A percentile compares a stretch with the other conserved stretches of the same genome.
These are phyloP conservation scores for Pelmatolapia mariae DNA, from an alignment of 2,113 vertebrate genomes.

Conservation along the genomic window DNA sequence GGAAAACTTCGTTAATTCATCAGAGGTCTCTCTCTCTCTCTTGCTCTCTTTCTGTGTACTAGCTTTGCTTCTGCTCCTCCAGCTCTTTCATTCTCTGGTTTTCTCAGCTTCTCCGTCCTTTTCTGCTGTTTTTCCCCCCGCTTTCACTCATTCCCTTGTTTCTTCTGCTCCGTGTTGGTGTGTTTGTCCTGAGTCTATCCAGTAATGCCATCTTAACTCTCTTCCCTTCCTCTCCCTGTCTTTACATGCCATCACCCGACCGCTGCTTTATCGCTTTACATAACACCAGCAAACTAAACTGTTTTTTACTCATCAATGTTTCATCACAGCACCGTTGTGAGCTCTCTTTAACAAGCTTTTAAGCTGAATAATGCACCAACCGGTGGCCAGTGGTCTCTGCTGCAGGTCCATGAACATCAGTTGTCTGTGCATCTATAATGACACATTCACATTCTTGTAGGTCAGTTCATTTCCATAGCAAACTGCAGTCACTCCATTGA, in stretches of 20 bases:
- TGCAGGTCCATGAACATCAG: not conserved
- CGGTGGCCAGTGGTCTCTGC: not conserved
- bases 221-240: not conserved
- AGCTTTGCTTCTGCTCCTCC: not conserved
- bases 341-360: constrained; percentile 58
- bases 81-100: not conserved
- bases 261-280: constrained; percentile 47
- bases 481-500: not conserved
- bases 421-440: not conserved
- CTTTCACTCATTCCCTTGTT: not conserved
- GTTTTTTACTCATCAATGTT: constrained; percentile 56
- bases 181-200: not conserved
- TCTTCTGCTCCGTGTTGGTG: not conserved
- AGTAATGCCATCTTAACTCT: not conserved
- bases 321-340: constrained; percentile 21
- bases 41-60: not conserved
- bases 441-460: not conserved
- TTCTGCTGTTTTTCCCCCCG: not conserved
- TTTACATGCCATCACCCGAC: not conserved
- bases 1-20: constrained; percentile 16
- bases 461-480: not conserved
- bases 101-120: not conserved
- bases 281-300: constrained; percentile 43
- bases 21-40: not conserved
- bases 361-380: constrained; percentile 60